Base-by-base conservation (phyloP, 1,140 invertebrate species). In the Triops cancriformis region DNA sequence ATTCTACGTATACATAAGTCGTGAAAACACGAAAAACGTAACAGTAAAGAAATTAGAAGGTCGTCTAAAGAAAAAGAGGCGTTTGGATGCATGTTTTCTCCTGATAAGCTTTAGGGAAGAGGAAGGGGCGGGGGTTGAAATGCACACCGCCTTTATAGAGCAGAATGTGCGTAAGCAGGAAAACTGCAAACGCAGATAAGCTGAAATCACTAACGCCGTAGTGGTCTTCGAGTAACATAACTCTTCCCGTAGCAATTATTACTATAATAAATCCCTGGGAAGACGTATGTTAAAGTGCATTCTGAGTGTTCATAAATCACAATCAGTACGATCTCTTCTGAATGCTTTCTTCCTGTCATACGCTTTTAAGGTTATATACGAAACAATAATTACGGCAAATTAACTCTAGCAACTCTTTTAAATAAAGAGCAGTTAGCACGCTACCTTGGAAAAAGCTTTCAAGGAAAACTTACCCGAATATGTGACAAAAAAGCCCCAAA, bases 121-220 rank as follows among this genome's bases (percentile, higher is more conserved):
- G 23, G 51, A 23, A 64, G 23, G 51, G 51, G 51, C 18, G 18
- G 51, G 51, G 51, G 51, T 64, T 64, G 51, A 64, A 64, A 64
- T 64, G 7, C 51, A 64, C 23, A 64, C 51, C 51, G 51, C 51
- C 51, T 64, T 64, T 64, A 64, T 64, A n/a, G 51, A 14, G 23
- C 51, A 64, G 51, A 18, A 3, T 64, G 51, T 64, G 14, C 45
- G 23, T 64, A 64, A 64, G 45, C 51, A 64, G 51, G 51, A 64
- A 64, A 64, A 64, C 51, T 64, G 51, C 51, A 64, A 64, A 64
- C 51, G 23, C 14, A 64, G 51, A 64, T 64, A 64, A 64, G 51
- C 51, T 64, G 18, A 64, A 64, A 64, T 64, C 51, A 64, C 51
- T 23, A 18, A 18, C 14, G 6, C 51, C 51, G 51, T 64, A 9